phyloP scores from a whole-genome alignment of 2,113 vertebrate genomes.

The Brevimyrus niger region DNA sequence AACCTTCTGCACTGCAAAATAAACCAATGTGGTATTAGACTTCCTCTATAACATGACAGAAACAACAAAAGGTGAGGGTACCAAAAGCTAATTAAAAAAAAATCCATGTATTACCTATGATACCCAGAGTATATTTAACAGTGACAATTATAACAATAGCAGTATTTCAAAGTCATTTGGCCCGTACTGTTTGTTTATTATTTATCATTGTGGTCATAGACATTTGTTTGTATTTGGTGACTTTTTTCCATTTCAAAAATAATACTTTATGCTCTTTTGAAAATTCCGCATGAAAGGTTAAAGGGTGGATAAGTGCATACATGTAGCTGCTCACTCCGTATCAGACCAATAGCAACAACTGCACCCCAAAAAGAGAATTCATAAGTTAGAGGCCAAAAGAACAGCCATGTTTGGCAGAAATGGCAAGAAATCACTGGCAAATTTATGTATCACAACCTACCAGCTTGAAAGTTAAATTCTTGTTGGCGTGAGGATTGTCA shows the following conservation, averaged over 20 bases:
- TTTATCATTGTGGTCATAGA: neutral
- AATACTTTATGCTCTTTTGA: neutral
- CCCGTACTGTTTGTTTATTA: neutral
- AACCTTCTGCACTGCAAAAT: neutral
- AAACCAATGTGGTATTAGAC: neutral
- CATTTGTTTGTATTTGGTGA: neutral
- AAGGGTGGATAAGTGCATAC: neutral
- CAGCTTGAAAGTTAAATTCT: conserved; percentile 97
- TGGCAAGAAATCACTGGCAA: neutral
- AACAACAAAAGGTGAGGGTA: neutral
- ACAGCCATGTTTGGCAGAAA: neutral
- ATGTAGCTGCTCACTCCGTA: neutral
- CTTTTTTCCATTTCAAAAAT: neutral
- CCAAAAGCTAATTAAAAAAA: neutral
- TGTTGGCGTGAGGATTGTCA: conserved; percentile 87
- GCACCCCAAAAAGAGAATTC: neutral
- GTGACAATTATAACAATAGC: neutral
- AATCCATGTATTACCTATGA: neutral
- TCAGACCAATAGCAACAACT: neutral
- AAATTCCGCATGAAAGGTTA: neutral
- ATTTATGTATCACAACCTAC: conserved; percentile 57
- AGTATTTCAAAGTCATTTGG: neutral
- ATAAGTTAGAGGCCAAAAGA: neutral
- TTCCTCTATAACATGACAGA: neutral
- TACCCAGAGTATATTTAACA: neutral